Conservation (phyloP, 2,113 vertebrate genomes). For the Microtus pennsylvanicus region DNA sequence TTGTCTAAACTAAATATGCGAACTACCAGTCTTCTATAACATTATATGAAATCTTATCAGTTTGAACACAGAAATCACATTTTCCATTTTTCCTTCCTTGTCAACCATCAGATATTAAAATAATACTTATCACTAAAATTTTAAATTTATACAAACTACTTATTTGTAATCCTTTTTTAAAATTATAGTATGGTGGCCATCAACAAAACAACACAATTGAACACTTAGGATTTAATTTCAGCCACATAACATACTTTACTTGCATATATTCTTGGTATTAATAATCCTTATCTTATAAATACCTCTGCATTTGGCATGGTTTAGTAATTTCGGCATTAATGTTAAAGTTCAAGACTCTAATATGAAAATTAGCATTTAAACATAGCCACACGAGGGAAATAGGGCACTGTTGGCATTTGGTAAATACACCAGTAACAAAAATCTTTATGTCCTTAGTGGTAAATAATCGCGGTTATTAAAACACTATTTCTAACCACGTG, state of each 20-base stretch:
- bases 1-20: not conserved
- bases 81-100: constrained; percentile 22
- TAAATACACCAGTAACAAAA: not conserved
- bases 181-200: not conserved
- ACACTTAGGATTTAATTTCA: not conserved
- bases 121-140: not conserved
- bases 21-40: not conserved
- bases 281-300: not conserved
- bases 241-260: not conserved
- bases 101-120: constrained; percentile 20
- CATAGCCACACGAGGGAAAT: not conserved
- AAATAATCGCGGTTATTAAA: not conserved
- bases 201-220: constrained; percentile 1
- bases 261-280: not conserved
- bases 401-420: not conserved
- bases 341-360: not conserved
- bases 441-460: no score
- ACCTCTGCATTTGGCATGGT: not conserved
- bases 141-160: constrained; percentile 16
- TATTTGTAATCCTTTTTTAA: constrained; percentile 5
- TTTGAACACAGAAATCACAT: constrained; percentile 13
- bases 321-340: not conserved
- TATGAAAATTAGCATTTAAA: not conserved
- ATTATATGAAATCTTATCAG: not conserved
- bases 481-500: not conserved